These are phyloP conservation scores for Bujurquina vittata DNA, from an alignment of 2,113 vertebrate genomes.

Conservation along the genomic window DNA sequence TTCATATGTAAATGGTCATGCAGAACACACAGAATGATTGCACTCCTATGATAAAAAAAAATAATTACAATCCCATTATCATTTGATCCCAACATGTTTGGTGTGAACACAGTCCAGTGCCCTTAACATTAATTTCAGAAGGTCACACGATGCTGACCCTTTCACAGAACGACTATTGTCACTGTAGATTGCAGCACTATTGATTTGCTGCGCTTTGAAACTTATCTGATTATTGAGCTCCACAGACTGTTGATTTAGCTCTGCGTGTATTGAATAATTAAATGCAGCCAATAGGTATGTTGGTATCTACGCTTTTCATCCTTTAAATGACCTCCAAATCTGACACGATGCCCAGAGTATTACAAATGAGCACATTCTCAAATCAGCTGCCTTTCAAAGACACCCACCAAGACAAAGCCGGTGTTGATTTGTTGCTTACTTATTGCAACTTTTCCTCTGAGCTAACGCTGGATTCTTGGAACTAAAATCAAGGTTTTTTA, in stretches of 20 bases:
- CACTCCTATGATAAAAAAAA: conserved; percentile 26
- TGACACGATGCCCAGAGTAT: conserved; percentile 45
- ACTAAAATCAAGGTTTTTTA: neutral
- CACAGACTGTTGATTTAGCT: conserved; percentile 73
- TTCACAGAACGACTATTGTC: conserved; percentile 59
- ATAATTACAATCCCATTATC: conserved; percentile 52
- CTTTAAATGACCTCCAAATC: conserved; percentile 60
- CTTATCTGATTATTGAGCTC: conserved; percentile 69
- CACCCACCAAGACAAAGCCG: conserved; percentile 33
- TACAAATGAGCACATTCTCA: conserved; percentile 63
- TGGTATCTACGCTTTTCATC: conserved; percentile 61
- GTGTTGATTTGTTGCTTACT: conserved; percentile 64
- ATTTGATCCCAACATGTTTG: conserved; percentile 52
- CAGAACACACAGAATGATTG: conserved; percentile 43
- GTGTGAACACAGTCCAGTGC: conserved; percentile 35
- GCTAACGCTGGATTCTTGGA: conserved; percentile 47
- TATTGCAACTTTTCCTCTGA: conserved; percentile 49
- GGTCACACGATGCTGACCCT: conserved; percentile 59
- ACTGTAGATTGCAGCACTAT: conserved; percentile 67
- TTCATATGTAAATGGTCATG: conserved; percentile 39
- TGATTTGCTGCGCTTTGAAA: conserved; percentile 74
- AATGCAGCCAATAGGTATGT: conserved; percentile 67
- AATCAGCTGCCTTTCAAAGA: conserved; percentile 64
- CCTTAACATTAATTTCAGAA: conserved; percentile 56
- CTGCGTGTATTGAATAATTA: conserved; percentile 60